Percentiles rank a stretch among this genome's conserved stretches.
phyloP scores from a whole-genome alignment of 2,888 invertebrate species.

The Steromphala cineraria region DNA sequence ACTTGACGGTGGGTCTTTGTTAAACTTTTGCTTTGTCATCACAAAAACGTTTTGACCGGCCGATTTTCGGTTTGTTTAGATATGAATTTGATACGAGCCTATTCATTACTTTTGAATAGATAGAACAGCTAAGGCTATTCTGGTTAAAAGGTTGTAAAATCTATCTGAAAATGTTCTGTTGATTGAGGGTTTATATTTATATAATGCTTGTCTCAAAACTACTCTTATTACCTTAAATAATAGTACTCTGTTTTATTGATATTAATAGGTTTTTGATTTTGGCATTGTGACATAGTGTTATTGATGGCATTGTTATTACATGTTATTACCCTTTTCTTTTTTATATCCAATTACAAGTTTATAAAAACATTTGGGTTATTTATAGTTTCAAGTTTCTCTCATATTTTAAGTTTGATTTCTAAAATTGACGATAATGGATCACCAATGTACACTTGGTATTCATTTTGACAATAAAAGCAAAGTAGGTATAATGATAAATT shows the following conservation, averaged over 20 bases:
- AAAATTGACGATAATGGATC: too few relatives aligned
- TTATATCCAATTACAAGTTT: neutral
- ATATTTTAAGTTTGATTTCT: too few relatives aligned
- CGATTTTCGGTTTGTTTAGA: neutral
- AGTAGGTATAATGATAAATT: too few relatives aligned
- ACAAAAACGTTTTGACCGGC: neutral
- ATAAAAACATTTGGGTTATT: neutral
- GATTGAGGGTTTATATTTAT: neutral
- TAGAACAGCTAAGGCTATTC: neutral
- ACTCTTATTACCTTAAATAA: neutral
- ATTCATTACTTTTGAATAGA: neutral
- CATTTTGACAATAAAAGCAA: too few relatives aligned
- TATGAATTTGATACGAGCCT: neutral
- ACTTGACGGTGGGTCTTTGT: neutral
- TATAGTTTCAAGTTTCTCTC: too few relatives aligned
- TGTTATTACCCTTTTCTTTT: too few relatives aligned
- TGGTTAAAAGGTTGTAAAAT: neutral
- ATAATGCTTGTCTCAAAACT: neutral
- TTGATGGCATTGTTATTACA: neutral
- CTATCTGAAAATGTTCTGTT: neutral
- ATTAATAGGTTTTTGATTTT: too few relatives aligned
- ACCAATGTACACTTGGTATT: too few relatives aligned
- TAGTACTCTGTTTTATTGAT: neutral
- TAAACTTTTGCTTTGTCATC: neutral
- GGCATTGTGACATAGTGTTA: too few relatives aligned